Evolutionary conservation across 2,888 invertebrate species (phyloP).

Genomic region (Carterocephalus palaemon): DNA sequence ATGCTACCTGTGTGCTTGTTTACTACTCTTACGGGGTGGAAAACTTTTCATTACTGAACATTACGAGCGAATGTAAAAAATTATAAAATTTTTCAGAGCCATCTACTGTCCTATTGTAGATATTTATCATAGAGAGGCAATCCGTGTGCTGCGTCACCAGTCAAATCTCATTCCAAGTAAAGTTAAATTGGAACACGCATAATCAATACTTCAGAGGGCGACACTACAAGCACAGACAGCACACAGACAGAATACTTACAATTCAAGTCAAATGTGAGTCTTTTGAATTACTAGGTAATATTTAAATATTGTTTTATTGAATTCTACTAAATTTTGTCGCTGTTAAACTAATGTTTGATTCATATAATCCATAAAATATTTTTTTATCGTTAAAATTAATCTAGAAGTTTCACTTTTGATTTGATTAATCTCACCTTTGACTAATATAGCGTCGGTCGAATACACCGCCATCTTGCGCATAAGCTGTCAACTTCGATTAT

Average conservation of each 20-base stretch:
- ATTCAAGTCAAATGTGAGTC: too few relatives aligned
- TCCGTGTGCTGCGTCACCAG: slow-evolving; percentile 45
- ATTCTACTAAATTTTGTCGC: not conserved
- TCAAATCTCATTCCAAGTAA: slow-evolving; percentile 34
- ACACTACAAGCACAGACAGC: slow-evolving; percentile 47
- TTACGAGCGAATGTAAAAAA: not conserved
- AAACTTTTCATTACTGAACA: too few relatives aligned
- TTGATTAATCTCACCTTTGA: slow-evolving; percentile 28
- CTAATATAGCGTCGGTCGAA: slow-evolving; percentile 33
- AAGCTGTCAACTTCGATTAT: slow-evolving; percentile 60
- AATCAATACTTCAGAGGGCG: slow-evolving; percentile 70
- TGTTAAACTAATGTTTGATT: not conserved
- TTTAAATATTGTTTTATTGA: not conserved
- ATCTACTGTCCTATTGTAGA: slow-evolving; percentile 52
- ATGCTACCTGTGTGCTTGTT: too few relatives aligned
- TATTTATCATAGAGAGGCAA: slow-evolving; percentile 41
- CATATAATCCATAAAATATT: not conserved
- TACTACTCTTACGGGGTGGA: too few relatives aligned
- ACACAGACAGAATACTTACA: too few relatives aligned
- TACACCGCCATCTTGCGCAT: slow-evolving; percentile 75
- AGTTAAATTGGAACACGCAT: slow-evolving; percentile 50
- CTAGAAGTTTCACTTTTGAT: slow-evolving; percentile 30
- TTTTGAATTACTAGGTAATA: too few relatives aligned
- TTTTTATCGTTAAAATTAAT: not conserved
- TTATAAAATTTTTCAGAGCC: slow-evolving; percentile 38